phyloP scores from a whole-genome alignment of 2,797 vertebrate species.

The Pyrrhura leucotis region DNA sequence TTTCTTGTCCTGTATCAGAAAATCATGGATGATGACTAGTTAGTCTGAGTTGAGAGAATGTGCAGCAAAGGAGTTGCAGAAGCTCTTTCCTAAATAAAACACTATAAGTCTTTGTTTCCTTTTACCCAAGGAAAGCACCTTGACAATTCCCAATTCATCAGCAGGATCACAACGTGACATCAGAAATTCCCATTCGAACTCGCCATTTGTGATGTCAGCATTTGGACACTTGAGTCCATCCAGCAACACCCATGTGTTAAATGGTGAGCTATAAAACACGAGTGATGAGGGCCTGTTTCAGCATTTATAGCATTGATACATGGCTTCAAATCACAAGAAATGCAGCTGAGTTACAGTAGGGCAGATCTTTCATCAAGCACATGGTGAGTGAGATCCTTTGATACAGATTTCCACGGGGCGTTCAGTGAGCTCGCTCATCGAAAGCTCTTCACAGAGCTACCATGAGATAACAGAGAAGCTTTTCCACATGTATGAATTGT shows the following conservation, averaged over 20 bases:
- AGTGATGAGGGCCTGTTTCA: background rate
- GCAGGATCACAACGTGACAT: rapidly evolving
- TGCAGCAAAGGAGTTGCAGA: background rate
- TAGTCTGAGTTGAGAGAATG: background rate
- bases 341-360: rapidly evolving
- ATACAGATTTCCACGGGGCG: background rate
- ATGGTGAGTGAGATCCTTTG: background rate
- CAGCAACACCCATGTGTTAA: background rate
- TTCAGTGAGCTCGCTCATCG: background rate
- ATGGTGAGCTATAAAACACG: rapidly evolving
- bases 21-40: background rate
- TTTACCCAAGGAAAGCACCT: background rate
- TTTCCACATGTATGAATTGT: background rate
- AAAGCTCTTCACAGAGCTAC: background rate
- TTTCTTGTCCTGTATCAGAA: background rate
- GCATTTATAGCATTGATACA: background rate
- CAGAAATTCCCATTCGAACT: background rate
- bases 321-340: rapidly evolving
- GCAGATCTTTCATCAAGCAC: background rate
- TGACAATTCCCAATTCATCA: background rate
- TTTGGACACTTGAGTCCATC: background rate
- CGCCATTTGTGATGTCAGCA: background rate
- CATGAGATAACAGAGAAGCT: background rate
- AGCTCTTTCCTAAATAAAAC: background rate
- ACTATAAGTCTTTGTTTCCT: background rate